Evolutionary conservation across 2,888 invertebrate species (phyloP), one percentile per base, ranked within the genome.

Genomic region (Athetis lepigone): DNA sequence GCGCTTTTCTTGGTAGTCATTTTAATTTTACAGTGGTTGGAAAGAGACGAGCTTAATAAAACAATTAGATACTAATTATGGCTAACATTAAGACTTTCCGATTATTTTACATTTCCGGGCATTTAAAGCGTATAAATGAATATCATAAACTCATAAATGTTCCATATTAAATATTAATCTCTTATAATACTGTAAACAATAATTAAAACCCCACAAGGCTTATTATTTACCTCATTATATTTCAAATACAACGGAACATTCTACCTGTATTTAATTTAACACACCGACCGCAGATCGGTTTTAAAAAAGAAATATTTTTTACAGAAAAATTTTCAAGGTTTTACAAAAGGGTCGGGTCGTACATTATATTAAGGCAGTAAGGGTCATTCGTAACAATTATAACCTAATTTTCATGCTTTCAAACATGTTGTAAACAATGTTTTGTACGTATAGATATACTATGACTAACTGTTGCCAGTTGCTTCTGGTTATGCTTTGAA

Each of bases 331-430:
- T 21, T 56, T 59, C 29, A 61, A 50, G 59, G 56, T 37, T 56
- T 74, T 60, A 43, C 19, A 60, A 61, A 73, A 77, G 42, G 74
- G 58, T 56, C 56, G 59, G 47, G 36, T 46, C 46, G 55, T 76
- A 58, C 46, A 59, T 71, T 56, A 75, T 50, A 46, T 56, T 66
- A 61, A 56, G 29, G 57, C 75, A 65, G 80, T 72, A 72, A 75
- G 71, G 70, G 58, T 56, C 67, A 72, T 77, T 72, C 70, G 63
- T 77, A 73, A 81, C 68, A 80, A 83, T 81, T 76, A 71, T 59
- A 27, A 47, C 25, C 29, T 6, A n/a, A 36, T 62, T 71, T 67
- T 56, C 55, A 52, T 43, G 27, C 19, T 23, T 36, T 50, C 23
- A 50, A 45, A 55, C 29, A 42, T 25, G 25, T 25, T 60, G 71